Evolutionary conservation across 2,113 vertebrate genomes (phyloP).

Genomic region (Aptenodytes patagonicus): DNA sequence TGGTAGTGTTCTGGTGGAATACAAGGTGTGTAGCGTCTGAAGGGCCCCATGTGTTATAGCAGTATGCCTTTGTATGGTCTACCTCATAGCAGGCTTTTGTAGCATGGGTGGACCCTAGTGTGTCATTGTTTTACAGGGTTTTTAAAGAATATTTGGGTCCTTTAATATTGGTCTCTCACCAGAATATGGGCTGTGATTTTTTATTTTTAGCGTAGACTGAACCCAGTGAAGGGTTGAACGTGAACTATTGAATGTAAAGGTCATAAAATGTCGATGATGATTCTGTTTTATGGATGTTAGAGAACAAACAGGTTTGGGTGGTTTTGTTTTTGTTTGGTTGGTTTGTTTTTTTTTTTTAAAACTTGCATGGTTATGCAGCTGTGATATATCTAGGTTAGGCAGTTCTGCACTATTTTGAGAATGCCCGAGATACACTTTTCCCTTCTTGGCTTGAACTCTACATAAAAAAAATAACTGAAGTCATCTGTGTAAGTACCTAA

Average conservation of each 20-base stretch:
- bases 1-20: background rate
- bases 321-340: background rate
- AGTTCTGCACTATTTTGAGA: background rate
- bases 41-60: rapidly evolving
- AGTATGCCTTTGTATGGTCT: background rate
- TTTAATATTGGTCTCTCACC: background rate
- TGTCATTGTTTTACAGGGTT: background rate
- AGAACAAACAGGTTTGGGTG: background rate
- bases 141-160: background rate
- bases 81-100: background rate
- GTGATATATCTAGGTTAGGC: background rate
- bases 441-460: background rate
- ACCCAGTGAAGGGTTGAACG: background rate
- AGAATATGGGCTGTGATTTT: background rate
- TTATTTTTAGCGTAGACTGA: background rate
- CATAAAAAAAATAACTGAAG: background rate
- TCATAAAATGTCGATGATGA: background rate
- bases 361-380: background rate
- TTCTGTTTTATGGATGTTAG: background rate
- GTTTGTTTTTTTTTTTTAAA: background rate
- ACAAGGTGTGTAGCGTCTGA: background rate
- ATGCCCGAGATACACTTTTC: background rate
- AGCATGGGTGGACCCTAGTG: background rate
- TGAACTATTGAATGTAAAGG: background rate
- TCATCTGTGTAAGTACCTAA: background rate